Percentiles rank a stretch among this genome's conserved stretches.
Evolutionary conservation across 2,888 invertebrate genomes (phyloP).

Genomic region (Thecocarcelia acutangulata): DNA sequence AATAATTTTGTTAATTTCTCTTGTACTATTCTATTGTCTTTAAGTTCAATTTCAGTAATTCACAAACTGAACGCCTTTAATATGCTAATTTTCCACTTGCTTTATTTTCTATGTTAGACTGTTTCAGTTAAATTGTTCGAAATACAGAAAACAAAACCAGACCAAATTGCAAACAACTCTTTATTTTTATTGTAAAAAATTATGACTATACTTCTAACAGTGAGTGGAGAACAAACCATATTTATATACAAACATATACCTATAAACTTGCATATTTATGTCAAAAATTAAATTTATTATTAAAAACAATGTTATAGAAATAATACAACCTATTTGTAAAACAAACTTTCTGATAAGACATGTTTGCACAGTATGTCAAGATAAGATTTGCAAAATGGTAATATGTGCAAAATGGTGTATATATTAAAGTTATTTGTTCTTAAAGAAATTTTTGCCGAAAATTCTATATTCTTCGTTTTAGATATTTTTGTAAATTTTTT

Average conservation of each 20-base stretch:
- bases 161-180: slow-evolving; percentile 36
- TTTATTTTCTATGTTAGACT: slow-evolving; percentile 78
- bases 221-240: slow-evolving; percentile 17
- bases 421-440: too few species aligned
- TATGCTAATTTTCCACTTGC: slow-evolving; percentile 76
- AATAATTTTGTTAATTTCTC: background rate
- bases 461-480: too few species aligned
- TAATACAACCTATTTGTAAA: background rate
- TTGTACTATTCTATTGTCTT: background rate
- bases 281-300: slow-evolving; percentile 31
- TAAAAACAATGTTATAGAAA: background rate
- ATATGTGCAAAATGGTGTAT: too few species aligned
- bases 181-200: slow-evolving; percentile 35
- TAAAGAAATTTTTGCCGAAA: too few species aligned
- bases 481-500: too few species aligned
- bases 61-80: background rate
- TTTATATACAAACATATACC: background rate
- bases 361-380: too few species aligned
- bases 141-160: slow-evolving; percentile 49
- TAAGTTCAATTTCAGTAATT: background rate
- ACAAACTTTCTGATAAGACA: slow-evolving; percentile 9
- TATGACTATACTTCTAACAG: slow-evolving; percentile 31
- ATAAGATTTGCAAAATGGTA: too few species aligned
- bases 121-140: slow-evolving; percentile 71
- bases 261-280: slow-evolving; percentile 13